Conservation (phyloP, 2,888 invertebrate genomes). For the Seira musarum region DNA sequence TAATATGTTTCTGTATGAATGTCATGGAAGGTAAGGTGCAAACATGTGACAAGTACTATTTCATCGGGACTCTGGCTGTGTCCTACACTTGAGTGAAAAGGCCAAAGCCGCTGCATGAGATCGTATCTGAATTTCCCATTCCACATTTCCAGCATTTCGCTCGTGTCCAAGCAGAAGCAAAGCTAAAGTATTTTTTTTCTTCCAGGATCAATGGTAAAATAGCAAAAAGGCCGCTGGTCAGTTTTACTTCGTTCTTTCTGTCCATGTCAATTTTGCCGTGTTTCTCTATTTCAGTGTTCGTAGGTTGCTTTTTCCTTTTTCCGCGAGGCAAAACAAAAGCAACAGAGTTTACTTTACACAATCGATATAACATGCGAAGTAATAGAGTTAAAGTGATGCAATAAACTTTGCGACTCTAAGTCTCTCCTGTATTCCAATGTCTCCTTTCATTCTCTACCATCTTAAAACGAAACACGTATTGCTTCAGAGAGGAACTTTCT, state of each 20-base stretch:
- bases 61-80: not conserved
- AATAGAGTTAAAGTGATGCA: not conserved
- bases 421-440: not conserved
- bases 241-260: not conserved
- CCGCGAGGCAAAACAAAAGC: not conserved
- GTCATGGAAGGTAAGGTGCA: no score
- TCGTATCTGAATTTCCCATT: conserved; percentile 43
- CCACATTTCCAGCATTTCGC: no score
- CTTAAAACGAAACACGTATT: not conserved
- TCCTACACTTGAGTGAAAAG: conserved; percentile 7
- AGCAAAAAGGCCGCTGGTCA: not conserved
- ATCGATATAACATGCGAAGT: not conserved
- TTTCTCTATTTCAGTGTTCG: not conserved
- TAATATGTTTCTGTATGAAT: no score
- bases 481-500: not conserved
- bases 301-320: not conserved
- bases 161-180: no score
- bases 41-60: not conserved
- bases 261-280: not conserved
- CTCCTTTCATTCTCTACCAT: not conserved
- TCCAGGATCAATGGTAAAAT: not conserved
- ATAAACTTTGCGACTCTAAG: no score
- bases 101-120: conserved; percentile 38
- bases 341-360: not conserved
- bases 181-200: no score